Conservation (phyloP, 1,140 invertebrate species). For the Lithobius niger region DNA sequence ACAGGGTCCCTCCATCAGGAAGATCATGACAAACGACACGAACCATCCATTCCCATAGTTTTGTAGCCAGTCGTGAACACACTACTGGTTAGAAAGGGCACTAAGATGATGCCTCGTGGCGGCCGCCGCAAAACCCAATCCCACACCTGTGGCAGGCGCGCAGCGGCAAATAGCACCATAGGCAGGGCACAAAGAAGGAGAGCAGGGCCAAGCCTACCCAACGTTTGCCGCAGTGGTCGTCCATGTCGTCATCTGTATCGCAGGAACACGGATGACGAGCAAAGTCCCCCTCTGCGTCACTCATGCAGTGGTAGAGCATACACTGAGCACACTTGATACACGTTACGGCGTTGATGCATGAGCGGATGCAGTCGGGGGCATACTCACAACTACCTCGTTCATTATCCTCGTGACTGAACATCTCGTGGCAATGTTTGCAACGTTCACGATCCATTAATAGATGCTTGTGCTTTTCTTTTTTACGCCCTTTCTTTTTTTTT, state of each 20-base stretch:
- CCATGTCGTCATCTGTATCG: slow-evolving; percentile 29
- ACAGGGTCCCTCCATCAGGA: too few relatives aligned
- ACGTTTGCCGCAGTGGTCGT: slow-evolving; percentile 41
- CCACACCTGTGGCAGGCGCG: slow-evolving; percentile 70
- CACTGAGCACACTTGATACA: slow-evolving; percentile 74
- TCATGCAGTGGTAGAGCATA: slow-evolving; percentile 84
- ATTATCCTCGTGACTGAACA: slow-evolving; percentile 56
- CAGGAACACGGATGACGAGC: slow-evolving; percentile 65
- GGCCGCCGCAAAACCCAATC: slow-evolving; percentile 63
- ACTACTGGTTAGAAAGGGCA: too few relatives aligned
- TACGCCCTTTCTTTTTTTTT: slow-evolving; percentile 14
- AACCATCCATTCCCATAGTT: too few relatives aligned
- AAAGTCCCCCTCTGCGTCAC: slow-evolving; percentile 57
- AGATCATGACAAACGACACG: too few relatives aligned
- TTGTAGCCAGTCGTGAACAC: too few relatives aligned
- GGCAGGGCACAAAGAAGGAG: slow-evolving; percentile 75
- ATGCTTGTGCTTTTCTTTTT: slow-evolving; percentile 14
- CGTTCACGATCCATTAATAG: slow-evolving; percentile 21
- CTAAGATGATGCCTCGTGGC: slow-evolving; percentile 63
- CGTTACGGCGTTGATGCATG: slow-evolving; percentile 63
- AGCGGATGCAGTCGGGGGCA: slow-evolving; percentile 67
- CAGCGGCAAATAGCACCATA: slow-evolving; percentile 82
- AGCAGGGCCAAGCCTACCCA: slow-evolving; percentile 76
- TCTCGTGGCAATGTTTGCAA: slow-evolving; percentile 37
- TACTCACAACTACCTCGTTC: slow-evolving; percentile 68